Evolutionary conservation across 2,797 vertebrate species (phyloP).

Genomic region (Scomberomorus guttatus): DNA sequence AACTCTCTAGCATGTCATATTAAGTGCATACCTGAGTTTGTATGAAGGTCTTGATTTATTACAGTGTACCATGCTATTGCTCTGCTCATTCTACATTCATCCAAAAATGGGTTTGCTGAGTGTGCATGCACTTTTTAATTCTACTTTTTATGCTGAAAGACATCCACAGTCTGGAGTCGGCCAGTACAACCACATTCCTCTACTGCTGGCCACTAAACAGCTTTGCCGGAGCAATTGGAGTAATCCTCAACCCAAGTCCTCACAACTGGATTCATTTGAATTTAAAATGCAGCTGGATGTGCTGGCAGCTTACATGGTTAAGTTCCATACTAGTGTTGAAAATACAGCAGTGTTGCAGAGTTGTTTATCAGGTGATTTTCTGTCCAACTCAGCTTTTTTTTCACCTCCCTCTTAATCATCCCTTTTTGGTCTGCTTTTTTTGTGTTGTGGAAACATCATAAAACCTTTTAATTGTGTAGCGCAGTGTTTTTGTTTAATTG

Average conservation of each 20-base stretch:
- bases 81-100: slow-evolving; percentile 33
- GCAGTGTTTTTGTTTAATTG: slow-evolving; percentile 52
- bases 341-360: slow-evolving; percentile 21
- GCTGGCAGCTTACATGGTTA: slow-evolving; percentile 51
- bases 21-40: slow-evolving; percentile 48
- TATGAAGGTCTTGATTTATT: slow-evolving; percentile 52
- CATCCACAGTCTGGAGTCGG: slow-evolving; percentile 37
- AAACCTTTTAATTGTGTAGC: slow-evolving; percentile 46
- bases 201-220: slow-evolving; percentile 55
- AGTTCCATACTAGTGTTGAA: slow-evolving; percentile 17
- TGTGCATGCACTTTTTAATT: slow-evolving; percentile 52
- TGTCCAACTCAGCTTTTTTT: slow-evolving; percentile 20
- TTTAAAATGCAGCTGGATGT: slow-evolving; percentile 66
- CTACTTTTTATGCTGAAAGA: slow-evolving; percentile 53
- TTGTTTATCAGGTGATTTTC: slow-evolving; percentile 23
- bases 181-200: slow-evolving; percentile 52
- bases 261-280: slow-evolving; percentile 58
- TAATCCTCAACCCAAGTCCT: slow-evolving; percentile 59
- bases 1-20: slow-evolving; percentile 35
- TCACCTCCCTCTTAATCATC: slow-evolving; percentile 17
- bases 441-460: slow-evolving; percentile 48
- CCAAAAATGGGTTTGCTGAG: slow-evolving; percentile 44
- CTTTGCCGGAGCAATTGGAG: slow-evolving; percentile 51
- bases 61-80: slow-evolving; percentile 18
- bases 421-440: slow-evolving; percentile 22